Conservation (phyloP, 2,113 vertebrate genomes). For the Spheniscus mendiculus region DNA sequence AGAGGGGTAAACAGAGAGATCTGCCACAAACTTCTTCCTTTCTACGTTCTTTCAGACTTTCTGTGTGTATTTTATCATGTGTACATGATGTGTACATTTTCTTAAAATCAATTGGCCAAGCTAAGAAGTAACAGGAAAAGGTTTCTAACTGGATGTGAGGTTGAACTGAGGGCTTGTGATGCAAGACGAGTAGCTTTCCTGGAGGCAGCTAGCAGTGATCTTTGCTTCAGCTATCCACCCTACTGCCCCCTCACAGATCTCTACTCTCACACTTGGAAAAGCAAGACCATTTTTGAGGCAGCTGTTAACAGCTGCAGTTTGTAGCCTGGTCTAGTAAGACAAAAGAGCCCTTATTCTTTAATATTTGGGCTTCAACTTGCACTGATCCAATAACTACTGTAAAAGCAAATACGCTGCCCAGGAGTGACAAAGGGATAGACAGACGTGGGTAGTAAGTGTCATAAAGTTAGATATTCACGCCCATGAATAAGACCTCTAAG, state of each 20-base stretch:
- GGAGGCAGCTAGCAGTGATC: background rate
- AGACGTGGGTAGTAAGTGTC: background rate
- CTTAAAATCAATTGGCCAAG: background rate
- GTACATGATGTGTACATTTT: background rate
- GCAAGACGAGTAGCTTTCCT: background rate
- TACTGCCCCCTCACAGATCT: background rate
- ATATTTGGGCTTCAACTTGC: background rate
- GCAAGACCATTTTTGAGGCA: background rate
- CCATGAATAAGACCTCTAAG: background rate
- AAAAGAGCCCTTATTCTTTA: background rate
- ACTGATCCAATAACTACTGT: background rate
- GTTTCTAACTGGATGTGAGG: background rate
- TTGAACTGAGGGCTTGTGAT: background rate
- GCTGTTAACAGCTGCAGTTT: background rate
- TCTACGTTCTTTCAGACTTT: background rate
- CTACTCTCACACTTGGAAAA: background rate
- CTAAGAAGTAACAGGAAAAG: background rate
- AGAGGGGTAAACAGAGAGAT: background rate
- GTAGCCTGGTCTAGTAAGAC: background rate
- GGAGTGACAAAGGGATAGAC: background rate
- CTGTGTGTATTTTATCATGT: background rate
- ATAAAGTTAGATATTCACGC: background rate
- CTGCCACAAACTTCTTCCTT: background rate
- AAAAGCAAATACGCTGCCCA: background rate
- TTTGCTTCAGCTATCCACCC: background rate